Conservation (phyloP, 23 tunicate species). For the Aplidium turbinatum region DNA sequence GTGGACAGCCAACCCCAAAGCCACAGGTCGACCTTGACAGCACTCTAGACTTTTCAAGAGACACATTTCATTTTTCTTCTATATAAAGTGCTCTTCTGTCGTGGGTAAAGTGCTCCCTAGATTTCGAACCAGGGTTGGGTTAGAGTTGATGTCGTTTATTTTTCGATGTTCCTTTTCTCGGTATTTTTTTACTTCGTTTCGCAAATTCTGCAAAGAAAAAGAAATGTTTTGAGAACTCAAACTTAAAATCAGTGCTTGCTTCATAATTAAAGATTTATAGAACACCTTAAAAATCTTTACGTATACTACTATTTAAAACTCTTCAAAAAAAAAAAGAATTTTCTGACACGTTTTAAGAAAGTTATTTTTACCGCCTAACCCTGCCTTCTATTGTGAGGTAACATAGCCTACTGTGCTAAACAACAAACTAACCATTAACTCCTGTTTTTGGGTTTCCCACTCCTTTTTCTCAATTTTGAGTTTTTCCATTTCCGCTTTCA, state of each 20-base stretch:
- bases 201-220: slow-evolving; percentile 47
- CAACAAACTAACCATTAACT: slow-evolving; percentile 12
- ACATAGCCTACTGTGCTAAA: too few relatives aligned
- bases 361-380: too few relatives aligned
- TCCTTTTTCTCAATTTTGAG: slow-evolving; percentile 4
- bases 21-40: too few relatives aligned
- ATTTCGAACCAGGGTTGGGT: slow-evolving; percentile 35
- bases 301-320: too few relatives aligned
- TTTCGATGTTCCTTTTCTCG: slow-evolving; percentile 44
- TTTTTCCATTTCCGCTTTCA: slow-evolving; percentile 26
- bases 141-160: slow-evolving; percentile 51
- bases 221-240: neutral
- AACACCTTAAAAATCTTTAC: too few relatives aligned
- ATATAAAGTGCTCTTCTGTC: slow-evolving; percentile 79
- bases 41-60: too few relatives aligned
- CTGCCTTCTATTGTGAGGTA: too few relatives aligned
- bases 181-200: slow-evolving; percentile 59
- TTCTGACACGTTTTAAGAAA: too few relatives aligned
- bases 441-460: slow-evolving; percentile 27
- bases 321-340: too few relatives aligned
- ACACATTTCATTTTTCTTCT: too few relatives aligned
- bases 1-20: too few relatives aligned
- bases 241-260: neutral
- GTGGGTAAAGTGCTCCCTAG: slow-evolving; percentile 66
- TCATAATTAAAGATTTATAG: too few relatives aligned